phyloP scores from a whole-genome alignment of 2,797 vertebrate species.

The Sebastes cheni region DNA sequence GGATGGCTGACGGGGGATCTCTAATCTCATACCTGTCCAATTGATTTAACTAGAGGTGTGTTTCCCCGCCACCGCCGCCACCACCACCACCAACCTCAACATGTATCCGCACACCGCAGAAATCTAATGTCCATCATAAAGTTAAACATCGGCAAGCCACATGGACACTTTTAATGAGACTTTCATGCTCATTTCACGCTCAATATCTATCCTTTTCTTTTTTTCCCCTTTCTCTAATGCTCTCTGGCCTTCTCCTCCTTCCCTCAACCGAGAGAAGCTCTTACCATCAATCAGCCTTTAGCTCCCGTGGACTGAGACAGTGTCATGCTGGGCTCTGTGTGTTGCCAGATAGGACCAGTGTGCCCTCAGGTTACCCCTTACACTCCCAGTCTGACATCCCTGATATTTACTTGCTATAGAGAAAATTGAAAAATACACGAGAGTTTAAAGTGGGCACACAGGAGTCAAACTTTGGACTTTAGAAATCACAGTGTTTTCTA shows the following conservation, averaged over 20 bases:
- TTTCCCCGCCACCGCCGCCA: conserved; percentile 8
- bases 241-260: conserved; percentile 21
- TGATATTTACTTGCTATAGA: conserved; percentile 61
- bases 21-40: conserved; percentile 65
- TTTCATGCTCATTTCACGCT: conserved; percentile 54
- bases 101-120: conserved; percentile 28
- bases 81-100: conserved; percentile 3
- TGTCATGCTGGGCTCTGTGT: conserved; percentile 63
- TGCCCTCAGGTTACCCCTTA: conserved; percentile 61
- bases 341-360: conserved; percentile 61
- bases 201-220: conserved; percentile 29
- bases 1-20: conserved; percentile 34
- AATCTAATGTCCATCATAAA: conserved; percentile 63
- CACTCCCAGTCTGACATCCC: conserved; percentile 58
- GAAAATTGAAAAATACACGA: conserved; percentile 66
- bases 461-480: conserved; percentile 52
- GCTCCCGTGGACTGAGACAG: conserved; percentile 61
- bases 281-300: conserved; percentile 65
- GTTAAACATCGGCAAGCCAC: conserved; percentile 55
- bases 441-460: conserved; percentile 42
- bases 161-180: conserved; percentile 66
- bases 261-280: conserved; percentile 37
- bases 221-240: neutral
- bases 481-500: conserved; percentile 40
- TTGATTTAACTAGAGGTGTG: conserved; percentile 59